Evolutionary conservation across 2,113 vertebrate genomes (phyloP).

Genomic region (Megaptera novaeangliae): DNA sequence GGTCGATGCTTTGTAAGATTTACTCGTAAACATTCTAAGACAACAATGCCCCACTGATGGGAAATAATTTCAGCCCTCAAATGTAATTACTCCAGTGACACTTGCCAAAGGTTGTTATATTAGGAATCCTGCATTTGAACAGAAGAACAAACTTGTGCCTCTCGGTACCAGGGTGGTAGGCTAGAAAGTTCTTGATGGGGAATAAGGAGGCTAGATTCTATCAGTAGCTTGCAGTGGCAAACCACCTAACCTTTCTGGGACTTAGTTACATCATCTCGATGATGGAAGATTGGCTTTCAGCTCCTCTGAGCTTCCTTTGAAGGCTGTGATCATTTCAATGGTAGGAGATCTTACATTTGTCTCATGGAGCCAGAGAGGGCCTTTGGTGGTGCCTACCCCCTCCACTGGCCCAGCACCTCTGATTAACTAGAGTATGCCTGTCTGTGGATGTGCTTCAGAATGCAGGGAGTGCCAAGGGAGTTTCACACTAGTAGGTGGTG

Average conservation of each 20-base stretch:
- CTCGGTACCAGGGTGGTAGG: not conserved
- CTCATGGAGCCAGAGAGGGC: not conserved
- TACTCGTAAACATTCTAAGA: conserved; percentile 4
- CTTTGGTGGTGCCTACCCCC: not conserved
- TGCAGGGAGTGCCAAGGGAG: not conserved
- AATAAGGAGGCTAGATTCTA: not conserved
- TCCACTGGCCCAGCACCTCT: not conserved
- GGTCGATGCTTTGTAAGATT: conserved; percentile 1
- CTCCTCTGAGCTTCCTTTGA: not conserved
- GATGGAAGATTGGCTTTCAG: not conserved
- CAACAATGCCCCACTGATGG: not conserved
- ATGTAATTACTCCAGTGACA: not conserved
- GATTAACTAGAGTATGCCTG: not conserved
- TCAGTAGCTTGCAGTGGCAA: not conserved
- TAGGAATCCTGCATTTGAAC: not conserved
- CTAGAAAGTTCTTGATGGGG: not conserved
- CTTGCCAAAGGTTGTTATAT: not conserved
- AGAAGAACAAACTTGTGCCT: not conserved
- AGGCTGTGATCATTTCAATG: not conserved
- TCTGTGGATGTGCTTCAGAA: not conserved
- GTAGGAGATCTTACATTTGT: not conserved
- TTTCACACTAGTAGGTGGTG: conserved; percentile 34
- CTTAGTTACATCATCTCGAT: not conserved
- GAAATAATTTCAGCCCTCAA: conserved; percentile 22
- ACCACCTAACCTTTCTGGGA: not conserved